phyloP scores from a whole-genome alignment of 2,113 vertebrate genomes.

The Prolemur simus region DNA sequence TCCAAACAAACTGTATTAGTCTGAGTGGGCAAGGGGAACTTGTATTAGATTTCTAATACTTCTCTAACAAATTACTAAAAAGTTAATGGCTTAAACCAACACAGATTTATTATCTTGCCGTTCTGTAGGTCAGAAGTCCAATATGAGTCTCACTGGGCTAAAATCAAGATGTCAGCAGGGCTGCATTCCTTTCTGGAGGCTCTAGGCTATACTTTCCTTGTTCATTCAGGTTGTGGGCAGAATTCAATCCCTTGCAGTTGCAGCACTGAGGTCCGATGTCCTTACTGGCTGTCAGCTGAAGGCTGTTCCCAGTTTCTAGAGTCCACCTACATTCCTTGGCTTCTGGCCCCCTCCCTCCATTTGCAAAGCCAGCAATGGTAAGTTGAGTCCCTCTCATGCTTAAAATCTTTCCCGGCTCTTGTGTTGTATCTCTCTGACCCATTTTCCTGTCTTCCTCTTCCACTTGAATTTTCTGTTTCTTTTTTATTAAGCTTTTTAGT shows the following conservation, averaged over 20 bases:
- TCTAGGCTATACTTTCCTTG: neutral
- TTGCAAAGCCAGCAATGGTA: neutral
- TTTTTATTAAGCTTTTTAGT: neutral
- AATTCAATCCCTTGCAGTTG: neutral
- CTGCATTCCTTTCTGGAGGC: no score
- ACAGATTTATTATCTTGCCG: neutral
- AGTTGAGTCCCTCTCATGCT: neutral
- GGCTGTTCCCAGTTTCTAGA: neutral
- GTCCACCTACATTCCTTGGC: neutral
- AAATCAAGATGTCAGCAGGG: neutral
- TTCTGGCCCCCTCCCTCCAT: neutral
- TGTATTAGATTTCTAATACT: neutral
- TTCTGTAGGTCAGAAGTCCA: neutral
- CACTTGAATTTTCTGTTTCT: neutral
- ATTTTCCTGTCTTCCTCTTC: neutral
- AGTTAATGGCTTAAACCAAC: neutral
- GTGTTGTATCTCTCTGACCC: neutral
- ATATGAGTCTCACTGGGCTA: neutral
- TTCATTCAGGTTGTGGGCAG: neutral
- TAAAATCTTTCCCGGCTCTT: neutral
- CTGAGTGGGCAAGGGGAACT: neutral
- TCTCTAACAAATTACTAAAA: neutral
- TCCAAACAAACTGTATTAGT: neutral
- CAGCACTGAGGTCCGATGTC: neutral
- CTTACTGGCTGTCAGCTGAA: neutral